phyloP scores from a whole-genome alignment of 2,113 vertebrate species.

The Oostethus manadensis region DNA sequence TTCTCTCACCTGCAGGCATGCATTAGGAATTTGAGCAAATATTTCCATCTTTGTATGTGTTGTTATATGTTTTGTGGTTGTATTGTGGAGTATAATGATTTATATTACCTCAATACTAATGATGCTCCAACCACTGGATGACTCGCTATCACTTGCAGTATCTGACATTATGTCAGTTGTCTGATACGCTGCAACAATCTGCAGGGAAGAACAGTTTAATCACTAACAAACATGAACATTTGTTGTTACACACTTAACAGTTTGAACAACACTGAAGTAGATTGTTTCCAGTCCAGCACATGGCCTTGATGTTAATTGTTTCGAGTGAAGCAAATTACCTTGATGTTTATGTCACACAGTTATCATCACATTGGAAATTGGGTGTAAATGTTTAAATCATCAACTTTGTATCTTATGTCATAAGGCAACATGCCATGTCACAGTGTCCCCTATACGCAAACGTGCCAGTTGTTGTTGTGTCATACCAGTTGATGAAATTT shows the following conservation, averaged over 20 bases:
- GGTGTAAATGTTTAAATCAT: neutral
- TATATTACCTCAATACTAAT: constrained; percentile 88
- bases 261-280: neutral
- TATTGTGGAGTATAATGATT: neutral
- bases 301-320: neutral
- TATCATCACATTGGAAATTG: neutral
- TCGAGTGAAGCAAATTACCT: no score
- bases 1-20: no score
- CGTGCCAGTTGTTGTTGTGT: no score
- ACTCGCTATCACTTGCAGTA: constrained; percentile 91
- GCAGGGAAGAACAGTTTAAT: neutral
- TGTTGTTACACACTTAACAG: neutral
- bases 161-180: constrained; percentile 80
- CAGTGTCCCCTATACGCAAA: no score
- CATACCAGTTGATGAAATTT: no score
- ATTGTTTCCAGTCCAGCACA: no score
- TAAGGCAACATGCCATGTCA: no score
- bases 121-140: constrained; percentile 95
- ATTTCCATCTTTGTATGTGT: no score
- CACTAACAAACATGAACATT: neutral
- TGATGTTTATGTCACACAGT: neutral
- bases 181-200: constrained; percentile 15
- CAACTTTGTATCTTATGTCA: neutral
- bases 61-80: neutral
- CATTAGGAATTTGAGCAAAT: no score